These are phyloP conservation scores for Drepana arcuata DNA, from an alignment of 1,140 invertebrate species.

Conservation along the genomic window DNA sequence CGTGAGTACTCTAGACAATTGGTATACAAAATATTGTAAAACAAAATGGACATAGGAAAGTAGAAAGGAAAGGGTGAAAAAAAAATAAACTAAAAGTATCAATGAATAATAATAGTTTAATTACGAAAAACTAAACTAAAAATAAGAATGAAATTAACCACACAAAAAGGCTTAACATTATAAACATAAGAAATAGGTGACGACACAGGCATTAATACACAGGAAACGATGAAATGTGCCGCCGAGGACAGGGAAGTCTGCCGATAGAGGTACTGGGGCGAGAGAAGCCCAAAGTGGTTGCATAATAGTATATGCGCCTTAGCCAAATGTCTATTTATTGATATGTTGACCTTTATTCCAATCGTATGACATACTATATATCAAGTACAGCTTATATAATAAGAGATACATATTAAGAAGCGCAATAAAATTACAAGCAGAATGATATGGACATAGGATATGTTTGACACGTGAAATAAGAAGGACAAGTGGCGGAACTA, in stretches of 20 bases:
- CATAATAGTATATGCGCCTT: constrained; percentile 28
- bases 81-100: constrained; percentile 60
- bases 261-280: too few species aligned
- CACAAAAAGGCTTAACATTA: constrained; percentile 66
- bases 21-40: constrained; percentile 24
- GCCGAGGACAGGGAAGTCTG: too few species aligned
- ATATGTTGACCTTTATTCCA: constrained; percentile 55
- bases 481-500: constrained; percentile 15
- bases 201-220: too few species aligned
- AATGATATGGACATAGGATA: too few species aligned
- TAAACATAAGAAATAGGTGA: constrained; percentile 59
- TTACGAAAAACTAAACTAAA: constrained; percentile 70
- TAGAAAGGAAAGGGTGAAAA: constrained; percentile 36
- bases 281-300: too few species aligned
- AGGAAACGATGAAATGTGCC: too few species aligned
- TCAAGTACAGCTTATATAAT: constrained; percentile 37
- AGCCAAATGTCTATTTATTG: constrained; percentile 44
- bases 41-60: constrained; percentile 32
- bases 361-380: constrained; percentile 30
- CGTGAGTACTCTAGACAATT: constrained; percentile 25
- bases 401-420: constrained; percentile 40
- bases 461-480: constrained; percentile 20
- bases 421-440: constrained; percentile 42
- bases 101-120: constrained; percentile 70
- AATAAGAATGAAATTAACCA: constrained; percentile 69